Evolutionary conservation across 1,140 invertebrate genomes (phyloP).

Genomic region (Steinernema feltiae): DNA sequence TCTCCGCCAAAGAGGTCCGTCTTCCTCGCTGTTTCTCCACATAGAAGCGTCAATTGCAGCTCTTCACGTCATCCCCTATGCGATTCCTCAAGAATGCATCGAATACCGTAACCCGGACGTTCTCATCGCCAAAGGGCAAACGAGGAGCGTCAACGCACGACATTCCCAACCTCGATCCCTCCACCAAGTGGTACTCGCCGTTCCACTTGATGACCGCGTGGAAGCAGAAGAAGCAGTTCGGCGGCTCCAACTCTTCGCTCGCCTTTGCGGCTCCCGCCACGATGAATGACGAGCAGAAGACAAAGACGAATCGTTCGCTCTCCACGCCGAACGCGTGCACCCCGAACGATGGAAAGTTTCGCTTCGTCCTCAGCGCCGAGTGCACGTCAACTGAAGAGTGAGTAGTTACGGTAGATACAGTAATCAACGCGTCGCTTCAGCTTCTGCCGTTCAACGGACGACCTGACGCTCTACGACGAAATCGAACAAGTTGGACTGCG

Average conservation of each 20-base stretch:
- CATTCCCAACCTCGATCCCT: neutral
- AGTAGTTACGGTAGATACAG: neutral
- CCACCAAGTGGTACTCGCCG: neutral
- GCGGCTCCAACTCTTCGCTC: neutral
- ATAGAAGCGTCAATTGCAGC: neutral
- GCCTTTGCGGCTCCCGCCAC: neutral
- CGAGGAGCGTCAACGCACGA: neutral
- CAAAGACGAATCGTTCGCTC: neutral
- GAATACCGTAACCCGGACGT: neutral
- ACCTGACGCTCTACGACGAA: neutral
- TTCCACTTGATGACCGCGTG: neutral
- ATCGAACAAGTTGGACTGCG: neutral
- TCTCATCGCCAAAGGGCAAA: neutral
- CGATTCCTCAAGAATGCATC: neutral
- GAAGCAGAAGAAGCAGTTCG: neutral
- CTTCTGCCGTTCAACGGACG: neutral
- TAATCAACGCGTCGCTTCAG: neutral
- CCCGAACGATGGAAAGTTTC: neutral
- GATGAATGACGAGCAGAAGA: neutral
- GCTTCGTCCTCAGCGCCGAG: neutral
- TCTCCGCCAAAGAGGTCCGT: neutral
- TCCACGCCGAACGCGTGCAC: conserved; percentile 2
- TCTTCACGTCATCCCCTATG: neutral
- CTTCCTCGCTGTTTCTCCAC: neutral
- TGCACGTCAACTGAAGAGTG: neutral